Base-by-base conservation (phyloP, 2,797 vertebrate species). In the Garrulus glandarius region DNA sequence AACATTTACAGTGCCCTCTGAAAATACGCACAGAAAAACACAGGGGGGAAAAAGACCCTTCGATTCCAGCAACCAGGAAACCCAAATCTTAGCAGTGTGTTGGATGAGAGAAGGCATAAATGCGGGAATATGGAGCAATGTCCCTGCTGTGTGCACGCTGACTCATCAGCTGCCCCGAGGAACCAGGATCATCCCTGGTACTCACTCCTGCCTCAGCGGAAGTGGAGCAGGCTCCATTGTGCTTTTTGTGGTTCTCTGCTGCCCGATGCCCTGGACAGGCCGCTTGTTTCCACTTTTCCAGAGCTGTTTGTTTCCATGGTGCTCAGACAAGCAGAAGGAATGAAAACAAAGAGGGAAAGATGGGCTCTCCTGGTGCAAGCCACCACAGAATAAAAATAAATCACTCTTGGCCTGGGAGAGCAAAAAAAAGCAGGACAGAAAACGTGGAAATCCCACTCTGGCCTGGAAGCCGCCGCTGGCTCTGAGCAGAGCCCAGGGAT, bases 91-190 rank as follows among this genome's bases (percentile, higher is more conserved):
- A 24, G 32, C 6, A 3, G 2, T 49, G 3, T 4, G 6, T 67
- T 39, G 61, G 21, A 41, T 24, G 15, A 44, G 74, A 59, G 70
- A 47, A 56, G 32, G 34, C 41, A 1, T 30, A 22, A 50, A n/a
- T 5, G 34, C 5, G 19, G 57, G 69, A 63, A 30, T 29, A 24
- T 8, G 3, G 46, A 72, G 46, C 1, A 1, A 4, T n/a, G 60
- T 34, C 21, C 24, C n/a, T 47, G 8, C 4, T 22, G 1, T 4
- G 19, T 17, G 50, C n/a, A 34, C 1, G 0, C 5, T 13, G 61
- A 49, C 39, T 56, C 39, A 1, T 12, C 11, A 8, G 27, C 22
- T 53, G 65, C 52, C 36, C 29, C 13, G 8, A 39, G 1, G 10
- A 88, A 32, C 50, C 59, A 15, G 17, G 49, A 5, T 47, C 29